phyloP scores from a whole-genome alignment of 2,113 vertebrate species.

The Scortum barcoo region DNA sequence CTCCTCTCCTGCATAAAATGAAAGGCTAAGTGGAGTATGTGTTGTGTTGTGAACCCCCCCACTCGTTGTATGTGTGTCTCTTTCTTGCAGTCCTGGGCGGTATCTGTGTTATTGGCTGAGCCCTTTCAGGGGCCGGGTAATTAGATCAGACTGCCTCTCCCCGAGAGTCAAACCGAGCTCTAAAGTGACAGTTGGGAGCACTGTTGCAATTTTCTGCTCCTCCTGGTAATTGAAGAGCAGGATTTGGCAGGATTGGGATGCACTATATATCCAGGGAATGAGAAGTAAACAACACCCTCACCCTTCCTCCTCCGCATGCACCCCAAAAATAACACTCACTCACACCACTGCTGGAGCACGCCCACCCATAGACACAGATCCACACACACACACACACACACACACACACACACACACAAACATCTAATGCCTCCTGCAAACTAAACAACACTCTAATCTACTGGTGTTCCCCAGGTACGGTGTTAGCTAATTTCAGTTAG shows the following conservation, averaged over 20 bases:
- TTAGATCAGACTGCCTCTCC: slow-evolving; percentile 80
- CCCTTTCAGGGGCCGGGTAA: slow-evolving; percentile 75
- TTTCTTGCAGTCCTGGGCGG: slow-evolving; percentile 32
- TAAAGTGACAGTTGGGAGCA: slow-evolving; percentile 79
- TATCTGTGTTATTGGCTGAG: slow-evolving; percentile 70
- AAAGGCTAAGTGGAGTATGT: slow-evolving; percentile 39
- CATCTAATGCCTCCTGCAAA: slow-evolving; percentile 51
- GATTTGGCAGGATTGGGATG: slow-evolving; percentile 69
- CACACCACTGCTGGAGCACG: slow-evolving; percentile 47
- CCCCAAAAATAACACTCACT: slow-evolving; percentile 64
- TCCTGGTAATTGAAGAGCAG: slow-evolving; percentile 77
- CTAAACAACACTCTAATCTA: slow-evolving; percentile 54
- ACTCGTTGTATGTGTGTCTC: slow-evolving; percentile 26
- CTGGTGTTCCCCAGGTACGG: slow-evolving; percentile 28
- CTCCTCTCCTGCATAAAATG: slow-evolving; percentile 49
- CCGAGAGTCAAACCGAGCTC: slow-evolving; percentile 70
- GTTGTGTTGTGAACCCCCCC: slow-evolving; percentile 1
- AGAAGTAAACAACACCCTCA: slow-evolving; percentile 71
- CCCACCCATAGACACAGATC: slow-evolving; percentile 50
- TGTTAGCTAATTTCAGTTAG: slow-evolving; percentile 51
- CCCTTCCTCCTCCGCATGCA: slow-evolving; percentile 57
- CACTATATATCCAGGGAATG: slow-evolving; percentile 62
- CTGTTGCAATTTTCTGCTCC: slow-evolving; percentile 78
- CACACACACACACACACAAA: slow-evolving; percentile 44
- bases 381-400: slow-evolving; percentile 27